phyloP scores from a whole-genome alignment of 2,888 invertebrate genomes.

The Lycophotia porphyrea region DNA sequence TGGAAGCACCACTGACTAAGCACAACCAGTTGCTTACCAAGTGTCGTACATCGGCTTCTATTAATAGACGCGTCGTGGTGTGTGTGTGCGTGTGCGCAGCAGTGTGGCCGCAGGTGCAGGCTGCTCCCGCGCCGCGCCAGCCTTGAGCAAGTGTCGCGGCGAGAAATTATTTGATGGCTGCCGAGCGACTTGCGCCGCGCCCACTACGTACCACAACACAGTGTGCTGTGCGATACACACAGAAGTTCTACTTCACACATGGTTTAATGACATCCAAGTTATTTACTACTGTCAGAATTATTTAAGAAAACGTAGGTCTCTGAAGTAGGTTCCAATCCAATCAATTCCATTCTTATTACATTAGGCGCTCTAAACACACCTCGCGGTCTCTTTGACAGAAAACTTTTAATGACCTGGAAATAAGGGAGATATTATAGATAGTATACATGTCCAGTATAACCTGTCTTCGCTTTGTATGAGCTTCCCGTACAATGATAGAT shows the following conservation, averaged over 20 bases:
- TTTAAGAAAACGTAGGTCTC: neutral
- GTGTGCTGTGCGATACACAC: slow-evolving; percentile 19
- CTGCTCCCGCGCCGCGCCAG: slow-evolving; percentile 53
- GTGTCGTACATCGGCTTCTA: slow-evolving; percentile 63
- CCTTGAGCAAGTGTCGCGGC: slow-evolving; percentile 70
- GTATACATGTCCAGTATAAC: no score
- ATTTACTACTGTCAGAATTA: neutral
- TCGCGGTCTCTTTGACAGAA: neutral
- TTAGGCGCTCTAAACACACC: neutral
- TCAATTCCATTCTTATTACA: neutral
- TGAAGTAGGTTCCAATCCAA: neutral
- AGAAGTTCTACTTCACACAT: slow-evolving; percentile 1
- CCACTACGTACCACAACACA: slow-evolving; percentile 25
- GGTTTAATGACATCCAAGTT: neutral
- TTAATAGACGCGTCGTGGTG: slow-evolving; percentile 61
- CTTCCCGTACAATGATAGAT: no score
- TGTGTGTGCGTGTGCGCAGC: slow-evolving; percentile 34
- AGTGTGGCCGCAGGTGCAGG: slow-evolving; percentile 66
- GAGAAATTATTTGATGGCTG: slow-evolving; percentile 64
- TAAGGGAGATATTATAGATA: no score
- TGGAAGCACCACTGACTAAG: slow-evolving; percentile 68
- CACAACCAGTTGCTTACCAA: slow-evolving; percentile 66
- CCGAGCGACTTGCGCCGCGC: slow-evolving; percentile 40
- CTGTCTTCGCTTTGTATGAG: no score
- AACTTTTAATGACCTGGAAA: neutral